phyloP scores from a whole-genome alignment of 2,888 invertebrate genomes.

The Andrena dorsata region DNA sequence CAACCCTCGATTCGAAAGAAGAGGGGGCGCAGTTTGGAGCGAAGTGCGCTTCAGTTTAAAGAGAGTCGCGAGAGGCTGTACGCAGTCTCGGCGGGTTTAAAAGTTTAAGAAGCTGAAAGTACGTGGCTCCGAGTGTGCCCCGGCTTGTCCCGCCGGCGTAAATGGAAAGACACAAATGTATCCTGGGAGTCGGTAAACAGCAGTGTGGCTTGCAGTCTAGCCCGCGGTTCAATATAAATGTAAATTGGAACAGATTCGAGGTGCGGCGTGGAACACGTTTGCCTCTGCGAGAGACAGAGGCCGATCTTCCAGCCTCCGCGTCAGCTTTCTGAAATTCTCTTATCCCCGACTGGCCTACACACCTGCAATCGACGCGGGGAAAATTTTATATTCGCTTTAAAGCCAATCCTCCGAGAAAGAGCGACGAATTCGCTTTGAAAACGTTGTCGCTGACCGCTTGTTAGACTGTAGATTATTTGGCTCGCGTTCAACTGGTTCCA shows the following conservation, averaged over 20 bases:
- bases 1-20: constrained; percentile 27
- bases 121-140: constrained; percentile 37
- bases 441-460: neutral
- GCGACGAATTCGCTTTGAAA: constrained; percentile 7
- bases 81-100: constrained; percentile 67
- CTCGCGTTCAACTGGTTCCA: neutral
- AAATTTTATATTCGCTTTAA: constrained; percentile 57
- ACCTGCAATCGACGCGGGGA: constrained; percentile 54
- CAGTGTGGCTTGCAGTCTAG: constrained; percentile 72
- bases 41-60: constrained; percentile 43
- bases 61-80: constrained; percentile 43
- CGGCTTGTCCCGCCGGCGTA: constrained; percentile 66
- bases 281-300: constrained; percentile 54
- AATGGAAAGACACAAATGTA: constrained; percentile 81
- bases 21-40: constrained; percentile 1
- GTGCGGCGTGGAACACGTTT: constrained; percentile 72
- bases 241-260: constrained; percentile 84
- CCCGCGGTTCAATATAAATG: constrained; percentile 84
- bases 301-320: constrained; percentile 44
- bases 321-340: constrained; percentile 59
- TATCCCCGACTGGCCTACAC: constrained; percentile 54
- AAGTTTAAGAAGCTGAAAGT: constrained; percentile 69
- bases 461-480: neutral
- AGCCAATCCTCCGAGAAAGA: neutral
- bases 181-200: constrained; percentile 77